Evolutionary conservation across 2,888 invertebrate species (phyloP).

Genomic region (Stratiomys singularior): DNA sequence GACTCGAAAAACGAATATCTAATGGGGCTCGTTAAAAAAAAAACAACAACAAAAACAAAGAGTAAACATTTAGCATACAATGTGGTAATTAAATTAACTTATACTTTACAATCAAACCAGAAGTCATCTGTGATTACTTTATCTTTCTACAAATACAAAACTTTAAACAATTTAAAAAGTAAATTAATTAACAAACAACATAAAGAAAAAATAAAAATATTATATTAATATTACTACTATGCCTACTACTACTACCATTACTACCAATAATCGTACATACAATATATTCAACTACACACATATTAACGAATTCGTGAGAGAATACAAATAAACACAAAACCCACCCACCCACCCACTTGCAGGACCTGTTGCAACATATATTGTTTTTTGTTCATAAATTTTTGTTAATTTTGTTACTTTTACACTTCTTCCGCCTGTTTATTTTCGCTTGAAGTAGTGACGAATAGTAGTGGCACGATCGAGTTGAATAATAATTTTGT

Average conservation of each 20-base stretch:
- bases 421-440: neutral
- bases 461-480: slow-evolving; percentile 2
- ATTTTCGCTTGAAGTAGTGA: slow-evolving; percentile 1
- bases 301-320: slow-evolving; percentile 20
- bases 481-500: slow-evolving; percentile 15
- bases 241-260: slow-evolving; percentile 10
- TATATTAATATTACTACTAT: slow-evolving; percentile 26
- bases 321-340: slow-evolving; percentile 27
- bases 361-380: slow-evolving; percentile 27
- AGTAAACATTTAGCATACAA: neutral
- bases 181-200: slow-evolving; percentile 37
- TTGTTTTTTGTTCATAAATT: slow-evolving; percentile 6
- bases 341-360: slow-evolving; percentile 41
- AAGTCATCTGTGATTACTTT: slow-evolving; percentile 45
- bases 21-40: neutral
- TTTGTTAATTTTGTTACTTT: slow-evolving; percentile 2
- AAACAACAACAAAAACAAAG: no score
- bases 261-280: slow-evolving; percentile 30
- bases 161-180: slow-evolving; percentile 28
- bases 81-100: slow-evolving; percentile 38
- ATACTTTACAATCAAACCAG: slow-evolving; percentile 43
- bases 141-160: slow-evolving; percentile 43
- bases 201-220: slow-evolving; percentile 30
- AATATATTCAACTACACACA: slow-evolving; percentile 15
- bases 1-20: slow-evolving; percentile 4